Conservation (phyloP, 2,888 invertebrate species). For the Magallana nippona region DNA sequence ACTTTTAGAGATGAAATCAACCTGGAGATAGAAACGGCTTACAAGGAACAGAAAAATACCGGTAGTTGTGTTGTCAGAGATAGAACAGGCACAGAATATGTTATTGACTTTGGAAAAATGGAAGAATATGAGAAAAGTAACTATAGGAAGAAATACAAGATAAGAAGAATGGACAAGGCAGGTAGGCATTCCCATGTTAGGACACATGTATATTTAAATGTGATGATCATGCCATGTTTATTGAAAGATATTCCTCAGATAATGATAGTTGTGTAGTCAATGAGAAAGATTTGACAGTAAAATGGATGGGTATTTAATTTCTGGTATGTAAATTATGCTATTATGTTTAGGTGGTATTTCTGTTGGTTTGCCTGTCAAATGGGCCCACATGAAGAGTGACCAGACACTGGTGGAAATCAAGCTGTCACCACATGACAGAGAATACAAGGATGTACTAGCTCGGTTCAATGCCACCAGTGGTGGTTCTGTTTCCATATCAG, state of each 20-base stretch:
- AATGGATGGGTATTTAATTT: too few species aligned
- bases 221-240: too few species aligned
- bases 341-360: not conserved
- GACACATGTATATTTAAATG: not conserved
- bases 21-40: slow-evolving; percentile 40
- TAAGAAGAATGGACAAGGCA: slow-evolving; percentile 3
- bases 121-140: slow-evolving; percentile 42
- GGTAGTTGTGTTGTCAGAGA: slow-evolving; percentile 36
- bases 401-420: slow-evolving; percentile 13
- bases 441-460: slow-evolving; percentile 43
- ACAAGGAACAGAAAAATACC: slow-evolving; percentile 12
- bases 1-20: slow-evolving; percentile 37
- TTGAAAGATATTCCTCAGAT: too few species aligned
- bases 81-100: slow-evolving; percentile 38
- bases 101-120: slow-evolving; percentile 46
- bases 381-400: slow-evolving; percentile 27
- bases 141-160: slow-evolving; percentile 28
- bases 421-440: slow-evolving; percentile 25
- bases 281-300: too few species aligned
- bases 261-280: too few species aligned
- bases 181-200: not conserved
- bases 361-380: slow-evolving; percentile 34
- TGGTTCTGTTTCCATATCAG: not conserved
- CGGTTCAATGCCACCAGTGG: slow-evolving; percentile 33
- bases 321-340: too few species aligned